These are phyloP conservation scores for Bombus pascuorum DNA, from an alignment of 1,140 invertebrate genomes.

Conservation along the genomic window DNA sequence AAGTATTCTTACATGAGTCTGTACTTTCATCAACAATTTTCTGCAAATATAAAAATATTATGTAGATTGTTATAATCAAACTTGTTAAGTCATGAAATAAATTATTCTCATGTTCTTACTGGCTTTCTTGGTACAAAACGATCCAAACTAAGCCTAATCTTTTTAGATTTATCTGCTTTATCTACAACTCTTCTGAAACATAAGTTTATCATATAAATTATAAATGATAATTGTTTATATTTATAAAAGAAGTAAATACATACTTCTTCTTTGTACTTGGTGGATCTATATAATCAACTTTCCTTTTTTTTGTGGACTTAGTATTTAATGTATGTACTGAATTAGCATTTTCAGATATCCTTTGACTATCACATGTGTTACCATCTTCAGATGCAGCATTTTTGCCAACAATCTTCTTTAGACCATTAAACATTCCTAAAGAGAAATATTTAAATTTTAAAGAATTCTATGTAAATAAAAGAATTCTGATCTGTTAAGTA, in stretches of 20 bases:
- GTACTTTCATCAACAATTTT: conserved; percentile 65
- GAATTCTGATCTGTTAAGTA: not conserved
- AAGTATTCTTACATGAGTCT: conserved; percentile 58
- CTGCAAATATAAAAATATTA: conserved; percentile 57
- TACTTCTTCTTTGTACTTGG: conserved; percentile 84
- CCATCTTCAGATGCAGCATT: conserved; percentile 78
- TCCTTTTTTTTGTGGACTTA: conserved; percentile 86
- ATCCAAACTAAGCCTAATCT: conserved; percentile 76
- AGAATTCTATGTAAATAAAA: not conserved
- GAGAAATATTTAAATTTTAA: conserved; percentile 56
- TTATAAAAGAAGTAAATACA: conserved; percentile 51
- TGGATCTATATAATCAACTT: conserved; percentile 79
- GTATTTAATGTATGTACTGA: conserved; percentile 79
- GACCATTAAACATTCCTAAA: conserved; percentile 89
- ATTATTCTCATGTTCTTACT: conserved; percentile 58
- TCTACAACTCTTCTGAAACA: conserved; percentile 66
- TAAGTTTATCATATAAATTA: not conserved
- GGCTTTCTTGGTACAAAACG: conserved; percentile 74
- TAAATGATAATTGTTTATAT: conserved; percentile 12
- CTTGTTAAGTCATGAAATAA: not conserved
- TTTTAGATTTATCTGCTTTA: conserved; percentile 78
- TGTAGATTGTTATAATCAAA: not conserved
- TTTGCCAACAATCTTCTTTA: conserved; percentile 89
- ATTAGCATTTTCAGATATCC: conserved; percentile 47
- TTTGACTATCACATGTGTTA: conserved; percentile 72